Conservation (phyloP, 1,140 invertebrate genomes). For the Myzus persicae region DNA sequence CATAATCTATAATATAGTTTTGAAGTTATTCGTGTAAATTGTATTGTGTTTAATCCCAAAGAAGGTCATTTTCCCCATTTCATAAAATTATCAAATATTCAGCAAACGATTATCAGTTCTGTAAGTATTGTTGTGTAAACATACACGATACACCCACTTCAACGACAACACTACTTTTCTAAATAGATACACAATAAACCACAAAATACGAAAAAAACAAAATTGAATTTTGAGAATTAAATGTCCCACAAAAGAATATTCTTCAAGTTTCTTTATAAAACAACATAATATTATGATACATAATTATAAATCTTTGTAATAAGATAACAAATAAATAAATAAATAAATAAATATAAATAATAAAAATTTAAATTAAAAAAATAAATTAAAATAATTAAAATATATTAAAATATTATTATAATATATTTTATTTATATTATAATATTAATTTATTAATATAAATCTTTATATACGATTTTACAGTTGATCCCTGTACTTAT, state of each 20-base stretch:
- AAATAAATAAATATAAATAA: too few relatives aligned
- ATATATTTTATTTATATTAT: too few relatives aligned
- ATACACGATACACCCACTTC: conserved; percentile 17
- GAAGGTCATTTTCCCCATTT: neutral
- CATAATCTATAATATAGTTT: neutral
- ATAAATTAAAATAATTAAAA: too few relatives aligned
- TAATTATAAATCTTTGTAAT: neutral
- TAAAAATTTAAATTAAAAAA: too few relatives aligned
- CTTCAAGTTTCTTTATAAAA: neutral
- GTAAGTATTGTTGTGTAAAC: neutral
- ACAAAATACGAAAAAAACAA: too few relatives aligned
- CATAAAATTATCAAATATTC: neutral
- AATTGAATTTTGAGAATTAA: neutral
- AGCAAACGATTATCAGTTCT: neutral
- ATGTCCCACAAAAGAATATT: neutral
- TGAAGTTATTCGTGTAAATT: neutral
- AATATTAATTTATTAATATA: neutral
- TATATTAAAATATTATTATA: too few relatives aligned
- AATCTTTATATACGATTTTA: too few relatives aligned
- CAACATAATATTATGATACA: neutral
- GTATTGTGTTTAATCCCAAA: neutral
- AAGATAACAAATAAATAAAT: too few relatives aligned
- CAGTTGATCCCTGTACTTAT: neutral
- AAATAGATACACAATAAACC: neutral
- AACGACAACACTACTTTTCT: neutral